Evolutionary conservation across 2,797 vertebrate species (phyloP).

Genomic region (Coracias cyanogaster): DNA sequence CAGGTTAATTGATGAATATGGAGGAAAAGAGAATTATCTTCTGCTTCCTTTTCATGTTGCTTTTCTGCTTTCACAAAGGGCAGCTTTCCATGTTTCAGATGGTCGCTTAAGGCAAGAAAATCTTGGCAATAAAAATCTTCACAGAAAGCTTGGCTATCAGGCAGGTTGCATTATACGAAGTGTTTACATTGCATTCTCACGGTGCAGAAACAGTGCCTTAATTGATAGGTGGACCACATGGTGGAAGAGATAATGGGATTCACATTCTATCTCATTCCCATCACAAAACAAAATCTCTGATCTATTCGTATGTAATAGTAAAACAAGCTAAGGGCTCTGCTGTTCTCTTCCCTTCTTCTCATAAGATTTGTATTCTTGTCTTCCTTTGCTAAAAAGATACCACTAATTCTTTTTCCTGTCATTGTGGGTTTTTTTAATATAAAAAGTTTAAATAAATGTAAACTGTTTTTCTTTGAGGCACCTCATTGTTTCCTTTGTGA

Average conservation of each 20-base stretch:
- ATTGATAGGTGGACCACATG: background rate
- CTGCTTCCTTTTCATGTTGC: background rate
- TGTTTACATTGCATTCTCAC: background rate
- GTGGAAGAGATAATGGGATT: background rate
- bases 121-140: background rate
- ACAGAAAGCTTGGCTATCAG: background rate
- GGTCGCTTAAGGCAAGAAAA: background rate
- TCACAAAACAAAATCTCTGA: background rate
- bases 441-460: background rate
- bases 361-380: background rate
- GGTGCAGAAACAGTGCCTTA: background rate
- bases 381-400: background rate
- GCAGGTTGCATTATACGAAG: background rate
- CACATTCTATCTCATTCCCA: background rate
- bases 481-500: background rate
- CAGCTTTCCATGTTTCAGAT: background rate
- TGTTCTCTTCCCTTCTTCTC: background rate
- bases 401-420: background rate
- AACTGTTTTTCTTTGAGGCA: background rate
- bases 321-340: background rate
- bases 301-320: background rate
- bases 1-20: background rate
- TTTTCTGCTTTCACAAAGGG: background rate
- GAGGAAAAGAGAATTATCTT: background rate
- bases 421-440: background rate